These are phyloP conservation scores for Latrodectus hesperus DNA, from an alignment of 2,888 invertebrate species.

Conservation along the genomic window DNA sequence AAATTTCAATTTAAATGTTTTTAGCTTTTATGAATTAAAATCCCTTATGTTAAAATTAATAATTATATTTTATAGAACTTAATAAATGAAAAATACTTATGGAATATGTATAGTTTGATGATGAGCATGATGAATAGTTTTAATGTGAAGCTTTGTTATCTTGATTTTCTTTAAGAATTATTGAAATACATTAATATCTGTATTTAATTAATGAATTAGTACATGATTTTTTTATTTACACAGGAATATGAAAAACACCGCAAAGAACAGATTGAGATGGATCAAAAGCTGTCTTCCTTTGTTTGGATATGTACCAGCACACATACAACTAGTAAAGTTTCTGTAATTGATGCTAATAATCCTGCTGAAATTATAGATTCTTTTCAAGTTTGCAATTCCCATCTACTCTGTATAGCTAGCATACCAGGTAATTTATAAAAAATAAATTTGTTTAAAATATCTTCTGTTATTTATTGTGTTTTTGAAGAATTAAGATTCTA, in stretches of 20 bases:
- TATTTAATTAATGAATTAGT: not conserved
- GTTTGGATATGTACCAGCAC: conserved; percentile 98
- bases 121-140: not conserved
- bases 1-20: too few relatives aligned
- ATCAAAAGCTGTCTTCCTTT: conserved; percentile 78
- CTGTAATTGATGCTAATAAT: conserved; percentile 96
- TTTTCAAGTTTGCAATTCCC: conserved; percentile 90
- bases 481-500: too few relatives aligned
- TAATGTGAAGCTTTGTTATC: not conserved
- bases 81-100: too few relatives aligned
- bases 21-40: too few relatives aligned
- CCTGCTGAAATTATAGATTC: conserved; percentile 96
- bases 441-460: too few relatives aligned
- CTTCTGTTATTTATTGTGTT: too few relatives aligned
- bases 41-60: too few relatives aligned
- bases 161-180: not conserved
- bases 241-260: conserved; percentile 61
- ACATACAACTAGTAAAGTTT: conserved; percentile 77
- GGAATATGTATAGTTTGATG: too few relatives aligned
- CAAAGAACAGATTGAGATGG: conserved; percentile 50
- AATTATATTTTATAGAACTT: too few relatives aligned
- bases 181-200: not conserved
- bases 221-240: not conserved
- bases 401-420: conserved; percentile 95
- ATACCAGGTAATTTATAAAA: conserved; percentile 83